phyloP scores from a whole-genome alignment of 2,797 vertebrate species.

The Gymnocypris eckloni region DNA sequence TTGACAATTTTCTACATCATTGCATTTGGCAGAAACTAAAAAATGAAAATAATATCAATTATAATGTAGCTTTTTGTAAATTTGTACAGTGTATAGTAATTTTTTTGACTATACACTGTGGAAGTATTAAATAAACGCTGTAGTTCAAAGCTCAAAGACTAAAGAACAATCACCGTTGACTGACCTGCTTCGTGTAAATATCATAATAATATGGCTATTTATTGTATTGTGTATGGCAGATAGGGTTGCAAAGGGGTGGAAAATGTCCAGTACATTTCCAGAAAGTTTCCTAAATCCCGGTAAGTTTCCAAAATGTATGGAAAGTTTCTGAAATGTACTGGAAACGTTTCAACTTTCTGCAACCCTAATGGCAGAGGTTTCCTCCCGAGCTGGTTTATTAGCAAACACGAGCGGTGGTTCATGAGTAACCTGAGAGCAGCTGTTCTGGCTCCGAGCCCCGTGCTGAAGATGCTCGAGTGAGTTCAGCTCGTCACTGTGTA shows the following conservation, averaged over 20 bases:
- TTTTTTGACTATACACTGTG: too few species aligned
- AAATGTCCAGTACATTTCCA: too few species aligned
- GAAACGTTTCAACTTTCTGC: too few species aligned
- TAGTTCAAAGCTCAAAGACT: not conserved
- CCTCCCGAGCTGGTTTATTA: not conserved
- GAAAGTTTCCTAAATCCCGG: too few species aligned
- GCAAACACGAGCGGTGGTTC: slow-evolving; percentile 19
- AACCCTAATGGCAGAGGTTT: not conserved
- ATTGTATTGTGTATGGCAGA: not conserved
- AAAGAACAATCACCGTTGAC: not conserved
- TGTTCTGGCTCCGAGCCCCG: not conserved
- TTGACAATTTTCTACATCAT: not conserved
- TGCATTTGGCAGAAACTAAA: too few species aligned
- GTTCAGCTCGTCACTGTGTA: not conserved
- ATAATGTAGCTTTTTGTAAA: too few species aligned
- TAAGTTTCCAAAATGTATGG: too few species aligned
- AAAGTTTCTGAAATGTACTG: too few species aligned
- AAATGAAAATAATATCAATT: too few species aligned
- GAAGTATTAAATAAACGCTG: not conserved
- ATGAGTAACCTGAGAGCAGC: slow-evolving; percentile 24
- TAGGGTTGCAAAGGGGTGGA: too few species aligned
- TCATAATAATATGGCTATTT: not conserved
- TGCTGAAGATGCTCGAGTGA: not conserved
- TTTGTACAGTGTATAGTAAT: too few species aligned
- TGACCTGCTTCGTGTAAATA: not conserved